Base-by-base conservation (phyloP, 2,888 invertebrate species). In the Hypselothyrea guttata region DNA sequence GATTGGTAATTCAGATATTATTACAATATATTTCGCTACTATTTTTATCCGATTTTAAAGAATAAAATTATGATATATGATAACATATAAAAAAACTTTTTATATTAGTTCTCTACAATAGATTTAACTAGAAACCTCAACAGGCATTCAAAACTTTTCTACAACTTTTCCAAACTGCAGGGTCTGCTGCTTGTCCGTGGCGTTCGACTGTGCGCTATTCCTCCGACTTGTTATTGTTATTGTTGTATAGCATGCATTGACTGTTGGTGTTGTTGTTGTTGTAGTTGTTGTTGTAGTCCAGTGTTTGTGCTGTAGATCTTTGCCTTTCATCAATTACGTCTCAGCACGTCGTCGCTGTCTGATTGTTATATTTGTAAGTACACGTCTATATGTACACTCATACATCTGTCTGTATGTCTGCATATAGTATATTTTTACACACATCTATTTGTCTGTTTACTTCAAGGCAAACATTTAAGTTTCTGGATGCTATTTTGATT, bases 251-350 rank as follows among this genome's bases (percentile, higher is more conserved):
- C n/a, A 31, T 58, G n/a, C 27, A 44, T 12, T 30, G 33, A n/a
- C 40, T 60, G 12, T 42, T 57, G 12, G 15, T 58, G 41, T 47
- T 53, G 18, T 27, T 38, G 46, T 42, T 67, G 61, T 52, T n/a
- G n/a, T n/a, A 31, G 11, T 30, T 35, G 7, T 27, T 55, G 16
- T 37, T 34, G 16, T 37, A 40, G 38, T 51, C 67, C 13, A n/a
- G n/a, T n/a, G n/a, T n/a, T 47, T 53, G 61, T 40, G 22, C 31
- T 74, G 49, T 54, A 63, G 76, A 79, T 78, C 79, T 74, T 64
- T 60, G 70, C 47, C 57, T 71, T 62, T 59, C 62, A 72, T 83
- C 76, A 83, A 76, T 78, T 79, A 69, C 83, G 83, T 58, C 72
- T 58, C 56, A 57, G 54, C 63, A 63, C 69, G 47, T 47, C 42